Evolutionary conservation across 2,888 invertebrate species (phyloP), one percentile per base, ranked within the genome.

Genomic region (Lithophane leautieri): DNA sequence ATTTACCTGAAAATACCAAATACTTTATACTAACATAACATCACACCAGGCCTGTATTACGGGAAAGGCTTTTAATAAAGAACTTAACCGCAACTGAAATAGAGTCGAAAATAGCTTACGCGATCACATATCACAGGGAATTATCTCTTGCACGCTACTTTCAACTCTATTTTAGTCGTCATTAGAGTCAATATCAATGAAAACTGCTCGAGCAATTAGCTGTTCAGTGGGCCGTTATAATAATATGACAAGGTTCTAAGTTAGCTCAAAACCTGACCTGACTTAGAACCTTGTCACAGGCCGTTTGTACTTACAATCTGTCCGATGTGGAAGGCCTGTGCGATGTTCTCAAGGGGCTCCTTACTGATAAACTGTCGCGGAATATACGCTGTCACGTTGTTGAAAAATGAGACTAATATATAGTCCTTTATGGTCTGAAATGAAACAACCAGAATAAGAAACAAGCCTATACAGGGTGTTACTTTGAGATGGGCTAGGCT

Each of bases 391-490:
- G 91, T 93, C 68, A 97, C 94, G 83, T 96, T 94, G 85, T 96
- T 96, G 92, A 97, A 97, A 94, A 98, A 98, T 67, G 94, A 91
- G 1, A 98, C 95, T 60, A 97, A 85, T 14, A 97, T 88, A 79
- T 97, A 95, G 84, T 95, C 97, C 2, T 92, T 89, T 58, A 95
- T 91, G 71, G 88, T 82, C 96, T 96, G 91, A 54, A 75, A 82
- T 61, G n/a, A 73, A 79, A 47, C 19, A 47, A 56, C 3, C 14
- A n/a, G 22, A 22, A 60, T 52, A 58, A 2, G 8, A 50, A 16
- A 70, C 1, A 34, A 65, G 12, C 0, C 6, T 65, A 8, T 22
- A 2, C 12, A 28, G 11, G 16, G 0, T 42, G 16, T 9, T n/a
- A 16, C 9, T 25, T 22, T 12, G 47, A 34, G 0, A 34, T 9